Conservation (phyloP, 2,113 vertebrate genomes). For the Hemiprocne comata region DNA sequence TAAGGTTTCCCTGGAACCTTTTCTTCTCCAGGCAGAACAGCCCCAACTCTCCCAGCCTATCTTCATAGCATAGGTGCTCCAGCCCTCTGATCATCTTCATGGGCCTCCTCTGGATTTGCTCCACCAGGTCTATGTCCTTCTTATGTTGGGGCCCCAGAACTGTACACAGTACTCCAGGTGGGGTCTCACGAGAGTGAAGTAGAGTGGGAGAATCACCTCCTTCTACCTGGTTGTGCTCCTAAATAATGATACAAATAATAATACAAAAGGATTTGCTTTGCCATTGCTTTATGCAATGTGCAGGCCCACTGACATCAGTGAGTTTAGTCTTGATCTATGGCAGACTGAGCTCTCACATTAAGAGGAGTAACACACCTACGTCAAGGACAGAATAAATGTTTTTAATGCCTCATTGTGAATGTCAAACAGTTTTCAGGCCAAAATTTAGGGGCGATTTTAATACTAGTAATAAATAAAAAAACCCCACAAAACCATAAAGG, state of each 20-base stretch:
- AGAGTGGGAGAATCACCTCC: too few relatives aligned
- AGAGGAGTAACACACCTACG: neutral
- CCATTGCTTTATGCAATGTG: neutral
- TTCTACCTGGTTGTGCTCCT: too few relatives aligned
- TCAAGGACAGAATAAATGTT: slow-evolving; percentile 33
- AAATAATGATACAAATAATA: neutral
- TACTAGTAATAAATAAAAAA: neutral
- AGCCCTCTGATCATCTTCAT: too few relatives aligned
- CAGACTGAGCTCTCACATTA: neutral
- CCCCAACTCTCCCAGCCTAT: too few relatives aligned
- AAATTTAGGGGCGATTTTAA: neutral
- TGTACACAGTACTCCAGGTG: too few relatives aligned
- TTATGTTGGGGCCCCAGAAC: too few relatives aligned
- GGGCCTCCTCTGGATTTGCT: too few relatives aligned
- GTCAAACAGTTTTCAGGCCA: slow-evolving; percentile 9
- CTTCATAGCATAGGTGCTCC: too few relatives aligned
- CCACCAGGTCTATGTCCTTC: too few relatives aligned
- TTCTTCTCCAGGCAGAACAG: too few relatives aligned
- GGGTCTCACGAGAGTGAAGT: too few relatives aligned
- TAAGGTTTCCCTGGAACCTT: too few relatives aligned
- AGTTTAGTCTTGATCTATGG: slow-evolving; percentile 43
- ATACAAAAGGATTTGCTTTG: neutral
- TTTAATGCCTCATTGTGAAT: slow-evolving; percentile 17
- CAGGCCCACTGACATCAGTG: neutral
- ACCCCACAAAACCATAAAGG: neutral